A percentile compares a stretch with the other conserved stretches of the same genome.
These are phyloP conservation scores for Epinotia brunnichana DNA, from an alignment of 2,888 invertebrate genomes.

Conservation along the genomic window DNA sequence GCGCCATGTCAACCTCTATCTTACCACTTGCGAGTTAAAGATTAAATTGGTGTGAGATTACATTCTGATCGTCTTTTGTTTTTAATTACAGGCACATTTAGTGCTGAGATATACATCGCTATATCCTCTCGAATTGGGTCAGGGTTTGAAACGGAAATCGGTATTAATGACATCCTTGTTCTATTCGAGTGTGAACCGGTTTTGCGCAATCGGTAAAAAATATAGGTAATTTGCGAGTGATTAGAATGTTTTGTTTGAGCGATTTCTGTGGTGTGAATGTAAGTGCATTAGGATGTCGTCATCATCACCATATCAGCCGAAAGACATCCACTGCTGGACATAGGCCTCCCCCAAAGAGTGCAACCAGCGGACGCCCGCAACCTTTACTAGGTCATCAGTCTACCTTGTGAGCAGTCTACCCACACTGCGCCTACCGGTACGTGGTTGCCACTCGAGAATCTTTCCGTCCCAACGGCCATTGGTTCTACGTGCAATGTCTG, in stretches of 20 bases:
- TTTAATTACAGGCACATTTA: constrained; percentile 13
- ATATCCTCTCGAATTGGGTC: constrained; percentile 39
- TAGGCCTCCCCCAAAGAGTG: no score
- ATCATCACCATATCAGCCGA: no score
- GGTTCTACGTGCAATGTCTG: no score
- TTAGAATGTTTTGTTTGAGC: constrained; percentile 16
- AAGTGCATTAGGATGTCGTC: no score
- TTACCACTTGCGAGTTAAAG: neutral
- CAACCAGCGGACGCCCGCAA: no score
- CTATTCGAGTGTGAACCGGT: constrained; percentile 24
- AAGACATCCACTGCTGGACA: no score
- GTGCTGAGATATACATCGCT: constrained; percentile 25
- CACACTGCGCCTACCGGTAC: no score
- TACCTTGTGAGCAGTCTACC: no score
- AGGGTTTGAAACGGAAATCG: constrained; percentile 37
- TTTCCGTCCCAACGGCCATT: no score
- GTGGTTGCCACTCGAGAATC: no score
- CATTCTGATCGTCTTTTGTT: constrained; percentile 18
- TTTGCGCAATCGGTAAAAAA: constrained; percentile 30
- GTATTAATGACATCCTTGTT: constrained; percentile 43
- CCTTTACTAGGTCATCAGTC: no score
- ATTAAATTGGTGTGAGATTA: neutral
- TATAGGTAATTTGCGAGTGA: constrained; percentile 14
- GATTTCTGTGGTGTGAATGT: neutral
- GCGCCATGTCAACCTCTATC: neutral